A percentile compares a stretch with the other conserved stretches of the same genome.
Evolutionary conservation across 2,797 vertebrate species (phyloP).

Genomic region (Sebastes baramenuke): DNA sequence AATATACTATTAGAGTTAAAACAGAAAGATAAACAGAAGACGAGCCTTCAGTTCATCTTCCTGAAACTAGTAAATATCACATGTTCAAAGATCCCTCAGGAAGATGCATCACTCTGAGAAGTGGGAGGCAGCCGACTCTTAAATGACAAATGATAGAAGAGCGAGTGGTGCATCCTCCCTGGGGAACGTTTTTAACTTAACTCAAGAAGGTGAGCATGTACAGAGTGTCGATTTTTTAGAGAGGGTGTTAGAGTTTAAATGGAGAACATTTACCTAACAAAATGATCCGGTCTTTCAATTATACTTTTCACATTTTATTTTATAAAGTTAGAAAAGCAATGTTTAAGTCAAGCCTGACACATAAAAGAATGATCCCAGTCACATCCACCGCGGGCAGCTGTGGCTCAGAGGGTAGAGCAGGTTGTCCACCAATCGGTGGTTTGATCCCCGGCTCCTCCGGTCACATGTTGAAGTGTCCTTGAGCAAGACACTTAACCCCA

Average conservation of each 20-base stretch:
- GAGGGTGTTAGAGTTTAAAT: background rate
- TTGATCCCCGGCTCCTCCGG: no score
- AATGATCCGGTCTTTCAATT: background rate
- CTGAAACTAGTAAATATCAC: conserved; percentile 18
- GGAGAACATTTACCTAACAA: background rate
- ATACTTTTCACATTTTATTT: background rate
- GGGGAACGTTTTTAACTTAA: conserved; percentile 15
- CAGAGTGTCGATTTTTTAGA: background rate
- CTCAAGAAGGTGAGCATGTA: background rate
- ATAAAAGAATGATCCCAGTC: no score
- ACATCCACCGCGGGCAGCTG: no score
- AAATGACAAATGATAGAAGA: conserved; percentile 26
- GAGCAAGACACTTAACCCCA: no score
- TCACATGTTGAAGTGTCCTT: no score
- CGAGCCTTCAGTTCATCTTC: conserved; percentile 7
- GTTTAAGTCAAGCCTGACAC: no score
- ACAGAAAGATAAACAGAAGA: conserved; percentile 12
- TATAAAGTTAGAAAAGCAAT: no score
- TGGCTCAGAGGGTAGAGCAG: no score
- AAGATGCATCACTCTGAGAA: conserved; percentile 22
- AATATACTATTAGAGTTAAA: conserved; percentile 7
- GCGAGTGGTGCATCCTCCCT: conserved; percentile 8
- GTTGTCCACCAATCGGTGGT: no score
- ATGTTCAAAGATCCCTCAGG: conserved; percentile 21
- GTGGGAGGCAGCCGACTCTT: conserved; percentile 4